Evolutionary conservation across 1,140 invertebrate genomes (phyloP), one percentile per base, ranked within the genome.

Genomic region (Caenorhabditis remanei): DNA sequence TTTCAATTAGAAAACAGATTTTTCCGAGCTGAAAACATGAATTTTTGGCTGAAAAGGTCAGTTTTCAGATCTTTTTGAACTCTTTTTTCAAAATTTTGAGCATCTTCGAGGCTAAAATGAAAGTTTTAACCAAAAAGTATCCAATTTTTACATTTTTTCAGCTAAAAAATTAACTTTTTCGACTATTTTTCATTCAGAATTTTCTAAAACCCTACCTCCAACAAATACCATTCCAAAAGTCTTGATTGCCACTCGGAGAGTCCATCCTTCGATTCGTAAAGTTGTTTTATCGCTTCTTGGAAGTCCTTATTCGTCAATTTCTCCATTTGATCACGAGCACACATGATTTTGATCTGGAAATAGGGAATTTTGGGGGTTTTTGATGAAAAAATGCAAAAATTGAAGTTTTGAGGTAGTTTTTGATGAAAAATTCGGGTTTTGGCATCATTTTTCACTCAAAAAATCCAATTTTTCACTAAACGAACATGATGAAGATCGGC

Each of bases 401-500:
- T 32, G 32, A 32, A 32, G 32, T 32, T 32, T 53, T 53, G 13
- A 4, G 14, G 24, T 16, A 9, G 14, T 67, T 67, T 67, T 43
- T n/a, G 14, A n/a, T 19, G 1, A 14, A 13, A 67, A 67, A 67
- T 32, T 67, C 8, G 19, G 41, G 4, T 16, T 67, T 32, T 56
- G 2, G 4, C 41, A 24, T 24, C 8, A 24, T 3, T 83, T 55
- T 32, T 9, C 14, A 40, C 2, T 40, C 14, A 61, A 83, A 40
- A 11, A 13, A 40, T 4, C 24, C 21, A 41, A n/a, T 14, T 21
- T 41, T 43, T 84, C 40, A 14, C 6, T 1, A 65, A 85, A 87
- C 56, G 40, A 67, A 91, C 91, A 84, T 91, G 91, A 82, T 91
- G 87, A 61, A 91, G 79, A 83, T 92, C 91, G 8, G 87, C 83